A percentile compares a stretch with the other conserved stretches of the same genome.
phyloP scores from a whole-genome alignment of 2,888 invertebrate species.

The Cartodere bifasciata region DNA sequence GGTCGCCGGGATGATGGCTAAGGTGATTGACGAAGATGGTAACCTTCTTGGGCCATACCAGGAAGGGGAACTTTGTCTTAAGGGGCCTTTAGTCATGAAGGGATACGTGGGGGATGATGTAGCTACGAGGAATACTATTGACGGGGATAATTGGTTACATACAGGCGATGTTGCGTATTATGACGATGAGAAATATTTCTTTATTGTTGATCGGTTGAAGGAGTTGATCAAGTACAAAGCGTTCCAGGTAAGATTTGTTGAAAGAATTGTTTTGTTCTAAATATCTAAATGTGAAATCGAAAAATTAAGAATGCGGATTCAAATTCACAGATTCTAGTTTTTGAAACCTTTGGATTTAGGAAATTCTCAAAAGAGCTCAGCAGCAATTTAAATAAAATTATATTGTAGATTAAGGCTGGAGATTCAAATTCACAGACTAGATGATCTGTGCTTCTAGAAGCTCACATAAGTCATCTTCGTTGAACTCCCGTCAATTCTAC shows the following conservation, averaged over 20 bases:
- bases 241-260: constrained; percentile 48
- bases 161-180: constrained; percentile 80
- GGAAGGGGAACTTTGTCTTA: constrained; percentile 75
- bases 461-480: too few relatives aligned
- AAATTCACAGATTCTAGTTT: too few relatives aligned
- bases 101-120: constrained; percentile 66
- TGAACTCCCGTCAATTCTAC: too few relatives aligned
- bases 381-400: too few relatives aligned
- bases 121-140: constrained; percentile 55
- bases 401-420: too few relatives aligned
- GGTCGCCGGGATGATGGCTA: constrained; percentile 52
- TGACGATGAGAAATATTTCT: constrained; percentile 67
- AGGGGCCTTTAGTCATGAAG: constrained; percentile 55
- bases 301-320: too few relatives aligned
- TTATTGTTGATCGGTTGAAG: constrained; percentile 76
- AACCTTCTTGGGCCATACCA: constrained; percentile 47
- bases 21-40: constrained; percentile 52
- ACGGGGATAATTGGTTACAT: constrained; percentile 64
- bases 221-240: constrained; percentile 89
- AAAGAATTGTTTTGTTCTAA: too few relatives aligned
- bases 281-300: too few relatives aligned
- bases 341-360: too few relatives aligned
- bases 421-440: too few relatives aligned
- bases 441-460: too few relatives aligned
- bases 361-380: too few relatives aligned